These are phyloP conservation scores for Trissolcus japonicus DNA, from an alignment of 2,888 invertebrate genomes.

Conservation along the genomic window DNA sequence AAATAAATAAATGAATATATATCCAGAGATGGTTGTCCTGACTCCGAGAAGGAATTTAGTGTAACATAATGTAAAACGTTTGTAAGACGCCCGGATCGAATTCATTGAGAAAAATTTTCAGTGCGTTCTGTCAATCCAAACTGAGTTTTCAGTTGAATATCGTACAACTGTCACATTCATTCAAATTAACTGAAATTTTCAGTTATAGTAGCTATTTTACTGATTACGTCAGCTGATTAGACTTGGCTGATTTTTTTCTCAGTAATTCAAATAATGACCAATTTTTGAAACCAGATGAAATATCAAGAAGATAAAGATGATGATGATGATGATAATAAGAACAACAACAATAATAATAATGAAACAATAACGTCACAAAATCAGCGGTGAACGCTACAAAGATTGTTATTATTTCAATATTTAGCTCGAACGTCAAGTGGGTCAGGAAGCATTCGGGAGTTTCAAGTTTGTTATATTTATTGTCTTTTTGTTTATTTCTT, in stretches of 20 bases:
- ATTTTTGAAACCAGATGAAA: neutral
- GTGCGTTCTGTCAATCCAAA: too few species aligned
- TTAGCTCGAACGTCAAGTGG: constrained; percentile 4
- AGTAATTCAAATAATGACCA: neutral
- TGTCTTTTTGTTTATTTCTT: neutral
- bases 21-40: constrained; percentile 73
- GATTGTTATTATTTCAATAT: constrained; percentile 26
- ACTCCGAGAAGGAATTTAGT: constrained; percentile 70
- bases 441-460: constrained; percentile 24
- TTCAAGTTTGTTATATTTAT: neutral
- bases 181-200: too few species aligned
- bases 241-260: too few species aligned
- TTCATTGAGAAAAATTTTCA: too few species aligned
- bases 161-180: too few species aligned
- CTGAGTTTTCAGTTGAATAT: too few species aligned
- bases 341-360: constrained; percentile 11
- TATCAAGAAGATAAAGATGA: too few species aligned
- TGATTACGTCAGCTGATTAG: too few species aligned
- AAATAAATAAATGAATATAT: constrained; percentile 40
- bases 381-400: neutral
- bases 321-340: neutral
- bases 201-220: too few species aligned
- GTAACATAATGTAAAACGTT: constrained; percentile 72
- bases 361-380: constrained; percentile 14
- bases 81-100: constrained; percentile 63